These are phyloP conservation scores for Petrocephalus schoutedeni DNA, from an alignment of 2,797 vertebrate genomes.

Conservation along the genomic window DNA sequence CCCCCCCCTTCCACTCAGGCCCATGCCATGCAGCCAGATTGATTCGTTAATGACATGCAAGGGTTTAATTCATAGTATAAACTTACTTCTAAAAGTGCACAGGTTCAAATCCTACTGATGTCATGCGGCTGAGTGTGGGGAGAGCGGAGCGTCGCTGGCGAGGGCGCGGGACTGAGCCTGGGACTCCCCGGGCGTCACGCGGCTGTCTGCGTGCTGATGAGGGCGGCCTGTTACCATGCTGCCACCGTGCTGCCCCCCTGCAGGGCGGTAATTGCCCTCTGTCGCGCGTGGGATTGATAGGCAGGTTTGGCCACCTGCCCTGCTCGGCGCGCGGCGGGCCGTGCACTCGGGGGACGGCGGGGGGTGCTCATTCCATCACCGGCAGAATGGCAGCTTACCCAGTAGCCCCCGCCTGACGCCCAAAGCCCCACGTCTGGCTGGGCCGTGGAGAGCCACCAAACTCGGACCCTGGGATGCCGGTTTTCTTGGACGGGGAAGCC, in stretches of 20 bases:
- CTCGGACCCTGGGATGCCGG: not conserved
- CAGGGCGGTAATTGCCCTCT: slow-evolving; percentile 74
- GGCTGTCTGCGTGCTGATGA: slow-evolving; percentile 68
- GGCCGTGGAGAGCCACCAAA: not conserved
- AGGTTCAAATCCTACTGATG: not conserved
- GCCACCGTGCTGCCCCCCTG: slow-evolving; percentile 67
- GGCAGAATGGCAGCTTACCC: not conserved
- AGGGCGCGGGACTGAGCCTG: not conserved
- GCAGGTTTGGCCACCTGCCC: slow-evolving; percentile 74
- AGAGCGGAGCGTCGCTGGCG: not conserved
- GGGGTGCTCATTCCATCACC: not conserved
- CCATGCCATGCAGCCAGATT: not conserved
- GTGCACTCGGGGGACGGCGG: not conserved
- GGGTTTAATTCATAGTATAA: not conserved
- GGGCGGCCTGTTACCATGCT: slow-evolving; percentile 45
- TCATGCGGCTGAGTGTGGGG: not conserved
- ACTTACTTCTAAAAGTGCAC: not conserved
- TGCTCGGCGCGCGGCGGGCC: not conserved
- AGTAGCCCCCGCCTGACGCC: not conserved
- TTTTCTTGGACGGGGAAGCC: not conserved
- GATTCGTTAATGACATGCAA: not conserved
- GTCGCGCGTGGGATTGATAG: slow-evolving; percentile 57
- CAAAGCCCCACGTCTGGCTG: not conserved
- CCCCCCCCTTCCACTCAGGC: not conserved
- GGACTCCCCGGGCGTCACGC: slow-evolving; percentile 41